These are phyloP conservation scores for Acrocephalus kingi DNA, from an alignment of 2,113 vertebrate species.

Conservation along the genomic window DNA sequence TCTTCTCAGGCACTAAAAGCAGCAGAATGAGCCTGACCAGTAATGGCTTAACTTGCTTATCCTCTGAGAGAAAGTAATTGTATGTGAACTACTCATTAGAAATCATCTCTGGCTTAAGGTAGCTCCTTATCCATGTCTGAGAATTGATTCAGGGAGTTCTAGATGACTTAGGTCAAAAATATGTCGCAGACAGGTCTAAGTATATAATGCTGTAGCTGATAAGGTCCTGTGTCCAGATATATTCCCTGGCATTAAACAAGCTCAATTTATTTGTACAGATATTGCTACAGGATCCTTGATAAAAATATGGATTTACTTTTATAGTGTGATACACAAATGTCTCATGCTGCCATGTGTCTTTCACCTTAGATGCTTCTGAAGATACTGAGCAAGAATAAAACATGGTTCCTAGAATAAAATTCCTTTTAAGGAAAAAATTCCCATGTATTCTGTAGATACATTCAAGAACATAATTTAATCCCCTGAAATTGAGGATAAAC, in stretches of 20 bases:
- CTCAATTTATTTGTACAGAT: background rate
- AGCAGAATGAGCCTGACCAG: background rate
- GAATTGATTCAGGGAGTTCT: slow-evolving; percentile 23
- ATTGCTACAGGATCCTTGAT: background rate
- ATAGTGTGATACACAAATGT: background rate
- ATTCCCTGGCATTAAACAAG: background rate
- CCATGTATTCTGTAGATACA: background rate
- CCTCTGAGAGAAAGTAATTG: slow-evolving; percentile 31
- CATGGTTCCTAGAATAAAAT: background rate
- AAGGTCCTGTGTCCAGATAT: background rate
- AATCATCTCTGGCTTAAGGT: background rate
- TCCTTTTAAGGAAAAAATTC: background rate
- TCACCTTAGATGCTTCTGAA: background rate
- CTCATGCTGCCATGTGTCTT: background rate
- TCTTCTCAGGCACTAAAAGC: background rate
- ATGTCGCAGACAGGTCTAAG: background rate
- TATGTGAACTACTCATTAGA: slow-evolving; percentile 15
- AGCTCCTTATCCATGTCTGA: slow-evolving; percentile 6
- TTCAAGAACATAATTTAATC: background rate
- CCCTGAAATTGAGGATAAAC: background rate
- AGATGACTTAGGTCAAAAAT: background rate
- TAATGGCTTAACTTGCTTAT: slow-evolving; percentile 19
- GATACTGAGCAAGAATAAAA: background rate
- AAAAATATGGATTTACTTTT: slow-evolving; percentile 5
- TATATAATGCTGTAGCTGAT: background rate